Evolutionary conservation across 2,888 invertebrate genomes (phyloP), one percentile per base, ranked within the genome.

Genomic region (Steinernema hermaphroditum): DNA sequence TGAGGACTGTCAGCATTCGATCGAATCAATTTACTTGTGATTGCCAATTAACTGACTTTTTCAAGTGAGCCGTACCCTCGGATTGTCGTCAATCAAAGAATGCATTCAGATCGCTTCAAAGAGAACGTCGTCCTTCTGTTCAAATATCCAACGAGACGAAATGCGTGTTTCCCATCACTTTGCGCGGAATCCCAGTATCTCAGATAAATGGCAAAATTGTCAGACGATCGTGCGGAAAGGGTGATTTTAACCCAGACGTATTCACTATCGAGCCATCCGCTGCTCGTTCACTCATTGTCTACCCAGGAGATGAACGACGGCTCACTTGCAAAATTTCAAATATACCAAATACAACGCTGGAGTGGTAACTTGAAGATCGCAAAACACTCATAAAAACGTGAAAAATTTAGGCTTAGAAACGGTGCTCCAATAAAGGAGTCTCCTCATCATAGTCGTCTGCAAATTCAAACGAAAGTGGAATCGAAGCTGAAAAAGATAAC

Each of bases 261-360:
- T 62, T 62, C 14, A 32, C 27, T 16, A 62, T 62, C 32, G 62
- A 62, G 32, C 62, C 62, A 2, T 62, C 62, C 6, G 12, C 62
- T 2, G 62, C 62, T 34, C 62, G 62, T 32, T 62, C 62, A 2
- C 62, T 62, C 12, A 62, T 62, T n/a, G 62, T 62, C n/a, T 62
- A 62, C 62, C 62, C 62, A 4, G 62, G 62, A 1, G 62, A 62
- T 32, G 62, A 62, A 62, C 62, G 32, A 12, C 29, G 27, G n/a
- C 27, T 62, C 6, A 29, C 62, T 9, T 62, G 62, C 32, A 29
- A 29, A n/a, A 62, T 62, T 32, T 62, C 62, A 2, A 62, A 62
- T 32, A 32, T 32, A 14, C 27, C 62, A 9, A 62, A 62, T 32
- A 29, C 32, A 1, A 62, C 32, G 4, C 29, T 62, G 62, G 62